A percentile compares a stretch with the other conserved stretches of the same genome.
These are phyloP conservation scores for Apistogramma diplotaenia DNA, from an alignment of 2,113 vertebrate genomes.

Conservation along the genomic window DNA sequence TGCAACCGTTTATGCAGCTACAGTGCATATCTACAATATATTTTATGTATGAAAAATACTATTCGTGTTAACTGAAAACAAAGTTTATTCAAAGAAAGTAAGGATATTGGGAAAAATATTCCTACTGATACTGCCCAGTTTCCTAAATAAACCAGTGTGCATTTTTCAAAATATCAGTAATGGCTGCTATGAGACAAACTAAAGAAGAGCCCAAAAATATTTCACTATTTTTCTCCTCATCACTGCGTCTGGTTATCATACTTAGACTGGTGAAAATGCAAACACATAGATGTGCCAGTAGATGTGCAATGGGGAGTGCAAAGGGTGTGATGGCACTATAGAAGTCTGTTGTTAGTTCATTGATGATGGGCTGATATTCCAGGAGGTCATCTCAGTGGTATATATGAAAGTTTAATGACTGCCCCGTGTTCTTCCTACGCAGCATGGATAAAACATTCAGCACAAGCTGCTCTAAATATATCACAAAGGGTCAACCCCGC, in stretches of 20 bases:
- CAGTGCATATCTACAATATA: background rate
- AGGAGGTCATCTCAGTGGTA: slow-evolving; percentile 77
- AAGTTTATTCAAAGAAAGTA: background rate
- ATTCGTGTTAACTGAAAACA: background rate
- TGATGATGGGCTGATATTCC: slow-evolving; percentile 75
- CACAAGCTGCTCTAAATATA: slow-evolving; percentile 73
- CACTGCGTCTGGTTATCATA: background rate
- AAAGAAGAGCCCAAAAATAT: background rate
- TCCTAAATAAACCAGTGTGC: too few relatives aligned
- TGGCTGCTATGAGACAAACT: background rate
- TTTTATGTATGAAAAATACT: background rate
- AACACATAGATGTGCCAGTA: background rate
- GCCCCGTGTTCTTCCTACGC: slow-evolving; percentile 72
- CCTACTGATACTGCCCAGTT: background rate
- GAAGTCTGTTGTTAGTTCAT: slow-evolving; percentile 54
- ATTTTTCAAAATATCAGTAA: background rate
- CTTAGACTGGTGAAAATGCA: background rate
- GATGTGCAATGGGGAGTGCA: background rate
- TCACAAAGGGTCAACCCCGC: slow-evolving; percentile 64
- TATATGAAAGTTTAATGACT: slow-evolving; percentile 86
- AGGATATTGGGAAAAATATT: background rate
- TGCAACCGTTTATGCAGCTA: background rate
- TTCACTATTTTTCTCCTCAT: background rate
- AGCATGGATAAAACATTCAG: slow-evolving; percentile 85
- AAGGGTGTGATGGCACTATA: background rate